Conservation (phyloP, 2,797 vertebrate species). For the Sphenopsis melanotis region DNA sequence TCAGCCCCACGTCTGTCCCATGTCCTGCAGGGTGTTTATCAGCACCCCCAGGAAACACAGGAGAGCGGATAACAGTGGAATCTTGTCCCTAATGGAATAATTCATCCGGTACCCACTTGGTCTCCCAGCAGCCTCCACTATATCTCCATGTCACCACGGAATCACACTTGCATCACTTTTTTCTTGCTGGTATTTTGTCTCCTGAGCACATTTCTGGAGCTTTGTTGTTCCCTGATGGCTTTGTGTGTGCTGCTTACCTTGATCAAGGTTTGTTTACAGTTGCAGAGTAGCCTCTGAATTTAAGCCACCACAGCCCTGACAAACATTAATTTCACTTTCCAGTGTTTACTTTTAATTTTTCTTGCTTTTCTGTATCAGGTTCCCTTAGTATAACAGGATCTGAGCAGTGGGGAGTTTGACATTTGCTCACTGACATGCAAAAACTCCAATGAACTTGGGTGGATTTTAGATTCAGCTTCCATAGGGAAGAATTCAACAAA, state of each 20-base stretch:
- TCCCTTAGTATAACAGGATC: not conserved
- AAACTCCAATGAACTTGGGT: not conserved
- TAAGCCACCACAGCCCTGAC: not conserved
- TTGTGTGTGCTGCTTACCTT: not conserved
- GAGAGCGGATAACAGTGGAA: not conserved
- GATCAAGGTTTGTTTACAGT: not conserved
- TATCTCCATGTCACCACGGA: not conserved
- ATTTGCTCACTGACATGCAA: not conserved
- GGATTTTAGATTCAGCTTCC: not conserved
- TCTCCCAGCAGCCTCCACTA: not conserved
- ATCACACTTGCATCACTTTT: not conserved
- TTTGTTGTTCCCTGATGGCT: not conserved
- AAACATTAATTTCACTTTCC: constrained; percentile 11
- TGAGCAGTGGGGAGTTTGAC: not conserved
- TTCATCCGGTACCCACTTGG: not conserved
- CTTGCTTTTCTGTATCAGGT: not conserved
- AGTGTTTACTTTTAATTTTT: constrained; percentile 16
- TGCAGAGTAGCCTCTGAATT: not conserved
- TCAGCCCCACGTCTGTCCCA: rapidly evolving
- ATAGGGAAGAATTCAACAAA: not conserved
- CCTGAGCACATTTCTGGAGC: not conserved
- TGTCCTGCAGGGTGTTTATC: not conserved
- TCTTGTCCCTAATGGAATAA: not conserved
- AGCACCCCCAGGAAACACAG: not conserved
- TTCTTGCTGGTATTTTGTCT: not conserved